Percentiles rank a stretch among this genome's conserved stretches.
Conservation (phyloP, 2,113 vertebrate genomes). For the Oxyruncus cristatus region DNA sequence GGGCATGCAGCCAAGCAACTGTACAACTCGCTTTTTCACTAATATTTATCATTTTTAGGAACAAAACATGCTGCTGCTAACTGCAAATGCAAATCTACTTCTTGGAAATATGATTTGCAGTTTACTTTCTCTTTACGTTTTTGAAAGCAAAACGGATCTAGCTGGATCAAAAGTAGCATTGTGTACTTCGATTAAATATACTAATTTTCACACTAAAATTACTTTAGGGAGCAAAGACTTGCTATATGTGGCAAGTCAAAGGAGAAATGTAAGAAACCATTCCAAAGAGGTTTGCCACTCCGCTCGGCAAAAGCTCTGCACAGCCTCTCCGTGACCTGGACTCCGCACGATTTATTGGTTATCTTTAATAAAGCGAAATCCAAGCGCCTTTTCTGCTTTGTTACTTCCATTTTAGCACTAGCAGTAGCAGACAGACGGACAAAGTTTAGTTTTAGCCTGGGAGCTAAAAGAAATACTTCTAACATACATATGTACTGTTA, state of each 20-base stretch:
- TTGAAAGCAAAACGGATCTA: background rate
- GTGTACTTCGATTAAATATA: background rate
- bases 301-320: background rate
- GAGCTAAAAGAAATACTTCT: slow-evolving; percentile 37
- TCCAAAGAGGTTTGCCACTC: background rate
- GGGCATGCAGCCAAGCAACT: background rate
- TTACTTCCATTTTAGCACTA: slow-evolving; percentile 42
- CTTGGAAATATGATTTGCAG: background rate
- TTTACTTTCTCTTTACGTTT: background rate
- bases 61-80: background rate
- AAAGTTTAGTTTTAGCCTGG: slow-evolving; percentile 51
- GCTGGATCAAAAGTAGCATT: background rate
- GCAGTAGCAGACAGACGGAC: slow-evolving; percentile 49
- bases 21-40: background rate
- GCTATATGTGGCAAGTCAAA: background rate
- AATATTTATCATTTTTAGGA: background rate
- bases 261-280: background rate
- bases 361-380: background rate
- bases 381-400: slow-evolving; percentile 18
- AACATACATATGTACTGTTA: background rate
- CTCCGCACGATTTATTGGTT: background rate
- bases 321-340: background rate
- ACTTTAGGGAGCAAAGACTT: background rate
- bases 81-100: background rate
- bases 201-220: background rate